Percentiles rank a stretch among this genome's conserved stretches.
These are phyloP conservation scores for Isoperla grammatica DNA, from an alignment of 2,888 invertebrate species.

Conservation along the genomic window DNA sequence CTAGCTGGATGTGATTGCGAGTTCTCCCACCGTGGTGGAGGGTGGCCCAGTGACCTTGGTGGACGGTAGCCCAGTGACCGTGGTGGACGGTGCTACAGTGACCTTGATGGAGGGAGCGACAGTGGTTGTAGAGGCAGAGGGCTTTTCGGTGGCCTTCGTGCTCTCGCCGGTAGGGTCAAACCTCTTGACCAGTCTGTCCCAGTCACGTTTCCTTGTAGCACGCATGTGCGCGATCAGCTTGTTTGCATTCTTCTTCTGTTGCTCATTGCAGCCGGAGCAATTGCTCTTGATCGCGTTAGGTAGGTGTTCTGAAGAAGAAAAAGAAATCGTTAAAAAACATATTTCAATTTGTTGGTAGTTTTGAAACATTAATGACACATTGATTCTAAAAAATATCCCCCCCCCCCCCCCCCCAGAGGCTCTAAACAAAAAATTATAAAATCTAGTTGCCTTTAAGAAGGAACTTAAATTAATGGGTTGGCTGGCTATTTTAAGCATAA, in stretches of 20 bases:
- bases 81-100: neutral
- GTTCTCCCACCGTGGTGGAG: neutral
- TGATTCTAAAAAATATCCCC: too few species aligned
- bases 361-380: too few species aligned
- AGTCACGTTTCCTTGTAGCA: constrained; percentile 57
- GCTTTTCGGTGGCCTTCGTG: constrained; percentile 47
- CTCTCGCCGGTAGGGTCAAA: constrained; percentile 68
- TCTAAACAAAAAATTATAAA: too few species aligned
- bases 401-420: too few species aligned
- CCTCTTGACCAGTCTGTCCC: constrained; percentile 58
- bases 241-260: constrained; percentile 60
- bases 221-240: constrained; percentile 62
- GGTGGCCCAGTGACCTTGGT: neutral
- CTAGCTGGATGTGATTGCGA: too few species aligned
- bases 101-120: neutral
- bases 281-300: constrained; percentile 64
- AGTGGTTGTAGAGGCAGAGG: neutral
- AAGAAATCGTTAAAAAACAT: neutral
- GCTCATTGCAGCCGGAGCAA: constrained; percentile 55
- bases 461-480: too few species aligned
- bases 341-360: too few species aligned
- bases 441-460: too few species aligned
- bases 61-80: neutral
- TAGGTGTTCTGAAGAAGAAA: constrained; percentile 51
- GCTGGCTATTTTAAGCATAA: too few species aligned